A percentile compares a stretch with the other conserved stretches of the same genome.
Evolutionary conservation across 2,113 vertebrate species (phyloP).

Genomic region (Zapornia atra): DNA sequence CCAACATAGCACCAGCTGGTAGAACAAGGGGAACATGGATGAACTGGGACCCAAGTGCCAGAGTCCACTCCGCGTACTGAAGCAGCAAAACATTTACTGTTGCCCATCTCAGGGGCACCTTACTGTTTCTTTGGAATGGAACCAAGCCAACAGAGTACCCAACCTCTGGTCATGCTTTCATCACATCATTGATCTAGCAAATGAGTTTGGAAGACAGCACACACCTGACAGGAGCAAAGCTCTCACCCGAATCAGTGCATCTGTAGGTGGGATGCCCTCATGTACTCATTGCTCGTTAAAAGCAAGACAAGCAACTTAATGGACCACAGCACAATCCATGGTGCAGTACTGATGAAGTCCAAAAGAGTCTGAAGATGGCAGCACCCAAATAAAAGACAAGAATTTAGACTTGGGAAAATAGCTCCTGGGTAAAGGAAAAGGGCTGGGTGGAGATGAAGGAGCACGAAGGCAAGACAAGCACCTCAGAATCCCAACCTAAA

Average conservation of each 20-base stretch:
- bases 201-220: neutral
- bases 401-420: neutral
- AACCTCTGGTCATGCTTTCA: neutral
- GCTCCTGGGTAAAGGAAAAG: neutral
- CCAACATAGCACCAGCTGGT: neutral
- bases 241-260: neutral
- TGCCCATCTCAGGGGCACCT: neutral
- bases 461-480: accelerated
- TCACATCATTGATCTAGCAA: neutral
- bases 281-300: neutral
- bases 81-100: neutral
- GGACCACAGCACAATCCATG: neutral
- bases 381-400: neutral
- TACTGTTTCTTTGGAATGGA: neutral
- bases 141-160: neutral
- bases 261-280: neutral
- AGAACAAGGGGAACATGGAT: neutral
- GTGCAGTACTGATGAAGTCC: neutral
- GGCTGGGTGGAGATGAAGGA: neutral
- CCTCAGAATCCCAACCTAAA: neutral
- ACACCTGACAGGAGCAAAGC: neutral
- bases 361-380: neutral
- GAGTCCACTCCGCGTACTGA: neutral
- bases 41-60: neutral
- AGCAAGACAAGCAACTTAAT: neutral